Base-by-base conservation (phyloP, 2,797 vertebrate genomes). In the Coreius guichenoti region DNA sequence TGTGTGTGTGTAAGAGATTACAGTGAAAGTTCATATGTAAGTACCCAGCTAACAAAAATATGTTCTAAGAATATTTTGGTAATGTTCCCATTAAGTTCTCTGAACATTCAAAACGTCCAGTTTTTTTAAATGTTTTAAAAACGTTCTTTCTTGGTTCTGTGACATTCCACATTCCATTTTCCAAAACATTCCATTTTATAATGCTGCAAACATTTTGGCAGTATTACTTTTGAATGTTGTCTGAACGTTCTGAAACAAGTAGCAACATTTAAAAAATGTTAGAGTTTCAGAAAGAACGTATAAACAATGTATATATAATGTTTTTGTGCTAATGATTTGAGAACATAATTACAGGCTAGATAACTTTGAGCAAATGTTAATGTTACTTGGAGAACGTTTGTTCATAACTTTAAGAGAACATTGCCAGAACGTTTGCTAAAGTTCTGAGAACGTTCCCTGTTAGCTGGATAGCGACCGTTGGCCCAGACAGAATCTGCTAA, bases 1-100 rank as follows among this genome's bases (percentile, higher is more conserved):
- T 47, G 17, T 69, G 75, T 58, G 74, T 58, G 73, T 82, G 58
- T 33, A 47, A 74, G 68, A 81, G 58, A 74, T 80, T 83, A 54
- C 70, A 83, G 21, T 75, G 56, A 65, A 67, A 31, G 58, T 47
- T 0, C 43, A 5, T 65, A 39, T 65, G n/a, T 8, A 79, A 17
- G 14, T 65, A 1, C 61, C 61, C 61, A 17, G 61, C 61, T 31
- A 65, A 63, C 13, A 63, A 63, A 17, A 29, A 63, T 29, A 8
- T 8, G 13, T 29, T 61, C 5, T 61, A 14, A 6, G 2, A 63
- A 31, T 8, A 6, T 17, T 17, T 63, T 65, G 6, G 14, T 8
- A 63, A 63, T 29, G 58, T 63, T 29, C 5, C 26, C 61, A 3
- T 63, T 29, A 63, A 63, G 26, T 29, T 63, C 3, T 31, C 13